Evolutionary conservation across 2,113 vertebrate species (phyloP).

Genomic region (Labeo catla): DNA sequence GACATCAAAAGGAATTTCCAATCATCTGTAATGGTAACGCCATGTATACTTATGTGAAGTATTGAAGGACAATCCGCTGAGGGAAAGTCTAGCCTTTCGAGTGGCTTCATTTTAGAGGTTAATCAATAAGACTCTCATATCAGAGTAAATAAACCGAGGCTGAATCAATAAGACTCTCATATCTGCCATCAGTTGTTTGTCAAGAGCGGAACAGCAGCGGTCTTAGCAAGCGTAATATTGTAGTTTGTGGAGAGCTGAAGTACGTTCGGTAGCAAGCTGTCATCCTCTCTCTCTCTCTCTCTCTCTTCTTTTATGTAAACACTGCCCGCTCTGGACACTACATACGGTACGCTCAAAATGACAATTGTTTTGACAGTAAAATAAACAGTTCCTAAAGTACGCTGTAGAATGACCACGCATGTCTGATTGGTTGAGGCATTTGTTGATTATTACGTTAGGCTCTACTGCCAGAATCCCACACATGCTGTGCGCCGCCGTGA

Average conservation of each 20-base stretch:
- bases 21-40: conserved; percentile 25
- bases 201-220: conserved; percentile 27
- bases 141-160: conserved; percentile 30
- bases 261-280: conserved; percentile 10
- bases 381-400: neutral
- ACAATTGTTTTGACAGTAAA: neutral
- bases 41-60: conserved; percentile 6
- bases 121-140: conserved; percentile 40
- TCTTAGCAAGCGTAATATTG: conserved; percentile 34
- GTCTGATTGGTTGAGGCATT: conserved; percentile 20
- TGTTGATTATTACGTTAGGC: conserved; percentile 22
- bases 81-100: conserved; percentile 29
- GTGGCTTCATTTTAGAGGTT: conserved; percentile 39
- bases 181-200: conserved; percentile 43
- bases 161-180: conserved; percentile 42
- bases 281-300: neutral
- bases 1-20: conserved; percentile 29
- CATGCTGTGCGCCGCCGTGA: conserved; percentile 9
- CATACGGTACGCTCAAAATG: neutral
- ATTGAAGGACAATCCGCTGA: conserved; percentile 26
- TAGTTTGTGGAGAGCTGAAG: conserved; percentile 17
- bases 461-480: conserved; percentile 42
- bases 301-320: neutral
- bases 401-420: neutral
- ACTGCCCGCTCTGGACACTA: neutral